Base-by-base conservation (phyloP, 2,797 vertebrate species). In the Tolypeutes matacus region DNA sequence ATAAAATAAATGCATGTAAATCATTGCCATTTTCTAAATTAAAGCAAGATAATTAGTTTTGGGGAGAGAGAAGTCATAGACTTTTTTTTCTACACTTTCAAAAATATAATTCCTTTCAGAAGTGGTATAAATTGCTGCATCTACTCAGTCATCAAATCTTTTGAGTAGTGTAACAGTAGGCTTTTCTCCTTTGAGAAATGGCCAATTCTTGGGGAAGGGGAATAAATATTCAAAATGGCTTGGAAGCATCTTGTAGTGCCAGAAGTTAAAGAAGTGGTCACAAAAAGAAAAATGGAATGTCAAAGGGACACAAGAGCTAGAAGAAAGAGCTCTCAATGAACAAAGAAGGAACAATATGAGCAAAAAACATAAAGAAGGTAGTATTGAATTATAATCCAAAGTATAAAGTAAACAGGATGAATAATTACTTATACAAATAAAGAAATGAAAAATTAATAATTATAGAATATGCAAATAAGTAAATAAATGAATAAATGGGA, bases 81-180 rank as follows among this genome's bases (percentile, higher is more conserved):
- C 4, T 27, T 39, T 9, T 39, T 9, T 86, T 64, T 78, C 46
- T 53, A 70, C 34, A 80, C 10, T 72, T 95, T 93, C 36, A 89
- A 87, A 91, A 70, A 65, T 39, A 95, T 87, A 87, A 82, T 93
- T 88, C 2, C 4, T 93, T 90, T 93, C 42, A 70, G 36, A 91
- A 81, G 31, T 93, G 2, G 4, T 51, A 70, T 77, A 73, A 80
- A 75, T 56, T 56, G 29, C 31, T 77, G 12, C 2, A 58, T 80
- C 7, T 1, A 65, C 14, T 83, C 18, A 31, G 7, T 73, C 20
- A 78, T 76, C 73, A 77, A 65, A 86, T 39, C 46, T 58, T 49
- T 49, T 89, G n/a, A 49, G 1, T 5, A 70, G 7, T n/a, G 89
- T 95, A 69, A 89, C 53, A 82, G 36, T 62, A 76, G 27, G 5